These are phyloP conservation scores for Centropyge bicolor DNA, from an alignment of 2,797 vertebrate genomes.

Conservation along the genomic window DNA sequence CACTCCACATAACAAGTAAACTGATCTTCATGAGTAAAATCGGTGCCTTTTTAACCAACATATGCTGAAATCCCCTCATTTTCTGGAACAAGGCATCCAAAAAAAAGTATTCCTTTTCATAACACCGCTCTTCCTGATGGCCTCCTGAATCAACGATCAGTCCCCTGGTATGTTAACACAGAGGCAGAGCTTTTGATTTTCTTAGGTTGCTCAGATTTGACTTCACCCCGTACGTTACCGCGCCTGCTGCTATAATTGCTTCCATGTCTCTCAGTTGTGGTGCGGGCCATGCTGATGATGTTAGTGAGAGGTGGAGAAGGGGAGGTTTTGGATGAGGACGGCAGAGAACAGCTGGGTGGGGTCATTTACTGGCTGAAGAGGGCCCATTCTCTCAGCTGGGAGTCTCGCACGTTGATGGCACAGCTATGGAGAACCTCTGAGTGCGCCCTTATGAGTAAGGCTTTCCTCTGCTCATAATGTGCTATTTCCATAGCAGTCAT, in stretches of 20 bases:
- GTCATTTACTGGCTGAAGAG: constrained; percentile 64
- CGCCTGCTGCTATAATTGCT: constrained; percentile 81
- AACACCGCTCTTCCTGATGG: neutral
- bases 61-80: neutral
- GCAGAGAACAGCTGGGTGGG: constrained; percentile 72
- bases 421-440: constrained; percentile 51
- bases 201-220: constrained; percentile 45
- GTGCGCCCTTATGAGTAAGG: constrained; percentile 65
- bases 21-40: neutral
- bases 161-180: constrained; percentile 43
- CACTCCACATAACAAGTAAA: neutral
- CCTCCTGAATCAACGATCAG: constrained; percentile 50
- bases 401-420: constrained; percentile 55
- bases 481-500: constrained; percentile 63
- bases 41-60: neutral
- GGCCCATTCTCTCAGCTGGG: constrained; percentile 66
- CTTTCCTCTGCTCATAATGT: constrained; percentile 66
- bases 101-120: constrained; percentile 5
- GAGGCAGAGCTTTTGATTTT: constrained; percentile 64
- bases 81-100: constrained; percentile 12
- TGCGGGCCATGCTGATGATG: constrained; percentile 69
- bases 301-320: constrained; percentile 65
- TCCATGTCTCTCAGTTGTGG: constrained; percentile 82
- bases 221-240: constrained; percentile 62
- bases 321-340: constrained; percentile 49